Conservation (phyloP, 1,140 invertebrate species). For the Bactericera cockerelli region DNA sequence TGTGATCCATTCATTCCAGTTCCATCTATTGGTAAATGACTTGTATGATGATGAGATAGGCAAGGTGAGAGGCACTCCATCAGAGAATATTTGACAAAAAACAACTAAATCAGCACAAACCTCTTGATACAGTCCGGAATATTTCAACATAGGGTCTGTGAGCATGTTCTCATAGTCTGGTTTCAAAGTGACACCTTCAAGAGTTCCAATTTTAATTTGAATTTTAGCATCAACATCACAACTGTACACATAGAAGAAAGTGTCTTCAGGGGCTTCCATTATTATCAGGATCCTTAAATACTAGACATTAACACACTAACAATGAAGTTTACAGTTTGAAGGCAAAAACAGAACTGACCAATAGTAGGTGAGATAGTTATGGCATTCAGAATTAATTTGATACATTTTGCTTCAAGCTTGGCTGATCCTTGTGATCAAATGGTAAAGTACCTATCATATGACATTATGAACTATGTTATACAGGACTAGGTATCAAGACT, state of each 20-base stretch:
- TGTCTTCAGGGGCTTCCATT: slow-evolving; percentile 51
- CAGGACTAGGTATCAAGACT: too few species aligned
- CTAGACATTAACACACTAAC: too few species aligned
- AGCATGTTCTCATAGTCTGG: slow-evolving; percentile 78
- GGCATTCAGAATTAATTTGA: too few species aligned
- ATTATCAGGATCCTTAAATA: neutral
- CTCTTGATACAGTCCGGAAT: slow-evolving; percentile 69
- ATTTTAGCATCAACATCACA: slow-evolving; percentile 72
- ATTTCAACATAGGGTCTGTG: slow-evolving; percentile 75
- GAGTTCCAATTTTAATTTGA: slow-evolving; percentile 88
- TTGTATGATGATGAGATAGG: slow-evolving; percentile 88
- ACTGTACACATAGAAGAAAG: slow-evolving; percentile 78
- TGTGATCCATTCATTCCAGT: slow-evolving; percentile 96
- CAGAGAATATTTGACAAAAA: slow-evolving; percentile 70
- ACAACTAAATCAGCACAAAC: slow-evolving; percentile 74
- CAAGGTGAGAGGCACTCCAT: slow-evolving; percentile 65
- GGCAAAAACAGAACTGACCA: too few species aligned
- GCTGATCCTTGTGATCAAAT: too few species aligned
- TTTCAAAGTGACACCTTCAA: slow-evolving; percentile 75
- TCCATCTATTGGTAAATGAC: slow-evolving; percentile 80
- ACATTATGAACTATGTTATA: too few species aligned
- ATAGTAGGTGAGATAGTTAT: too few species aligned
- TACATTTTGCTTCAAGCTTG: too few species aligned
- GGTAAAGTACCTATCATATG: too few species aligned
- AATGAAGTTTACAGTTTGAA: too few species aligned